Conservation (phyloP, 2,888 invertebrate genomes). For the Mythimna ferrago region DNA sequence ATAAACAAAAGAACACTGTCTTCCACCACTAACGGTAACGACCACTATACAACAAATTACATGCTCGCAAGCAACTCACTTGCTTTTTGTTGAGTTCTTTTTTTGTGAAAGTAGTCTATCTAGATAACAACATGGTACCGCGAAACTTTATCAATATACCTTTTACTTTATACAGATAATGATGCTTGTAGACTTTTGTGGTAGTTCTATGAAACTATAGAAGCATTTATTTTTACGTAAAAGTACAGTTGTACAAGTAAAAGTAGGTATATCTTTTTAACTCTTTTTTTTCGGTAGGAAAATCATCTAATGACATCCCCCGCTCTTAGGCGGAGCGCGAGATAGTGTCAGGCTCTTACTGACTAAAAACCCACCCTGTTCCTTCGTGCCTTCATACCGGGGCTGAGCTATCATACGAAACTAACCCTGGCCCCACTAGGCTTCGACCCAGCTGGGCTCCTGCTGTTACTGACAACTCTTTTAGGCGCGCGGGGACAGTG, state of each 20-base stretch:
- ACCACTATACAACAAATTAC: conserved; percentile 26
- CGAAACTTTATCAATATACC: conserved; percentile 24
- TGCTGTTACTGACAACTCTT: too few species aligned
- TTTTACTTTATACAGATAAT: background rate
- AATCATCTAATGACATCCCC: too few species aligned
- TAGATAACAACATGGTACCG: conserved; percentile 12
- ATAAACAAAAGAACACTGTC: conserved; percentile 13
- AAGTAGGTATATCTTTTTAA: too few species aligned
- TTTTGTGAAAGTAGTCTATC: conserved; percentile 9
- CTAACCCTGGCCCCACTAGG: too few species aligned
- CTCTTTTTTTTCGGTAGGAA: too few species aligned
- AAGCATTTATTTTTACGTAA: background rate
- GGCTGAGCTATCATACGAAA: too few species aligned
- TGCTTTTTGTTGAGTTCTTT: conserved; percentile 30
- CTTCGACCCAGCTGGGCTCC: too few species aligned
- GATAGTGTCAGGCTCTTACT: too few species aligned
- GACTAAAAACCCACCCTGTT: too few species aligned
- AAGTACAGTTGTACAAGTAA: background rate
- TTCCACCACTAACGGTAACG: conserved; percentile 14
- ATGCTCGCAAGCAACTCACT: conserved; percentile 23
- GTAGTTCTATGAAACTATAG: background rate
- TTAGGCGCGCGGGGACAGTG: too few species aligned
- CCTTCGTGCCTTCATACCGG: too few species aligned
- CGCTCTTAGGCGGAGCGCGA: too few species aligned
- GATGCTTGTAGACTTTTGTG: conserved; percentile 8